Evolutionary conservation across 2,113 vertebrate species (phyloP).

Genomic region (Vulpes vulpes): DNA sequence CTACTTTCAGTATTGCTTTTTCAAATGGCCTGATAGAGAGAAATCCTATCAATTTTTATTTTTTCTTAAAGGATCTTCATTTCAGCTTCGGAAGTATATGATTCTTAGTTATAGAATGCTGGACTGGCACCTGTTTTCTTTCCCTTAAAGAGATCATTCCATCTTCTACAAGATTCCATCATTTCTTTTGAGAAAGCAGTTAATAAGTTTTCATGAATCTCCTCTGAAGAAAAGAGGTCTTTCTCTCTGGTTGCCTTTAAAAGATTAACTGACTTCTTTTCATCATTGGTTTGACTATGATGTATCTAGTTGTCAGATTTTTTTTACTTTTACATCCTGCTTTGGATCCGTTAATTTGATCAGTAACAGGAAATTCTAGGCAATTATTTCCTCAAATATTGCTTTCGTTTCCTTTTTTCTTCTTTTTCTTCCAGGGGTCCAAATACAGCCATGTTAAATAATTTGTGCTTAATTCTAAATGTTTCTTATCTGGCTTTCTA

Average conservation of each 20-base stretch:
- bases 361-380: neutral
- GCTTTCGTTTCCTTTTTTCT: neutral
- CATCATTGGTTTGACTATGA: neutral
- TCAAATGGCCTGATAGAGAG: neutral
- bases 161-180: neutral
- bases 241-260: neutral
- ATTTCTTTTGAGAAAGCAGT: neutral
- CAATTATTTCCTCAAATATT: neutral
- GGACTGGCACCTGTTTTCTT: neutral
- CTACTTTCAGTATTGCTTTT: neutral
- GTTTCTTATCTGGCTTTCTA: neutral
- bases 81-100: neutral
- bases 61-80: neutral
- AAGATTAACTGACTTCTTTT: neutral
- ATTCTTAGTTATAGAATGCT: neutral
- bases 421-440: neutral
- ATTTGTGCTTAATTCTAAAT: neutral
- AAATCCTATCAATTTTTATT: neutral
- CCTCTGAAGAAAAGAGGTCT: neutral
- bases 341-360: neutral
- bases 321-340: neutral
- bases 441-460: neutral
- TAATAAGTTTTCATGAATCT: neutral
- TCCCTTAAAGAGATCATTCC: neutral
- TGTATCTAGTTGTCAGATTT: neutral